Evolutionary conservation across 2,888 invertebrate species (phyloP).

Genomic region (Drosophila emarginata): DNA sequence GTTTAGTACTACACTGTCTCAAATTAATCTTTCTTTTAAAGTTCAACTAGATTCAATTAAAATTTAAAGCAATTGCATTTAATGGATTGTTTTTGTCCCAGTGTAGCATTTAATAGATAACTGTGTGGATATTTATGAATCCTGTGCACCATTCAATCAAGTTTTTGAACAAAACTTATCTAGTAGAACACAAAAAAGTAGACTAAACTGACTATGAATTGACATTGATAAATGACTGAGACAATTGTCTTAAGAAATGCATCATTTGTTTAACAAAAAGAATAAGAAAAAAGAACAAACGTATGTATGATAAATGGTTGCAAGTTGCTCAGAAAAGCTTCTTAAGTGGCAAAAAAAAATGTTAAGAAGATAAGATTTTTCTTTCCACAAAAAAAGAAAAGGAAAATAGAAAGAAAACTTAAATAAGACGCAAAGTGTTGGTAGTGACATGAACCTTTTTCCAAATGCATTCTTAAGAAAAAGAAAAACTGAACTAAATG

Average conservation of each 20-base stretch:
- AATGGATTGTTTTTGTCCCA: no score
- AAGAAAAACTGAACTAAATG: no score
- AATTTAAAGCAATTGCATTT: no score
- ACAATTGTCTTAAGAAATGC: slow-evolving; percentile 16
- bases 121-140: background rate
- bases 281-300: slow-evolving; percentile 14
- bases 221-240: slow-evolving; percentile 8
- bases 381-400: no score
- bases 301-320: slow-evolving; percentile 36
- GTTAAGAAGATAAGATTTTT: background rate
- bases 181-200: background rate
- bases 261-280: slow-evolving; percentile 52
- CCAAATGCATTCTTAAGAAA: no score
- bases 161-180: background rate
- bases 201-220: slow-evolving; percentile 1
- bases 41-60: no score
- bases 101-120: background rate
- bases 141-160: slow-evolving; percentile 1
- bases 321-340: background rate
- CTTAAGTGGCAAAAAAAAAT: background rate
- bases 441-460: no score
- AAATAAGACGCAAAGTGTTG: no score
- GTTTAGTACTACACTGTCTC: no score
- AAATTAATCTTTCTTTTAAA: no score
- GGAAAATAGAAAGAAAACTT: no score